Evolutionary conservation across 2,797 vertebrate species (phyloP), one percentile per base, ranked within the genome.

Genomic region (Neosilurus hyrtlii): DNA sequence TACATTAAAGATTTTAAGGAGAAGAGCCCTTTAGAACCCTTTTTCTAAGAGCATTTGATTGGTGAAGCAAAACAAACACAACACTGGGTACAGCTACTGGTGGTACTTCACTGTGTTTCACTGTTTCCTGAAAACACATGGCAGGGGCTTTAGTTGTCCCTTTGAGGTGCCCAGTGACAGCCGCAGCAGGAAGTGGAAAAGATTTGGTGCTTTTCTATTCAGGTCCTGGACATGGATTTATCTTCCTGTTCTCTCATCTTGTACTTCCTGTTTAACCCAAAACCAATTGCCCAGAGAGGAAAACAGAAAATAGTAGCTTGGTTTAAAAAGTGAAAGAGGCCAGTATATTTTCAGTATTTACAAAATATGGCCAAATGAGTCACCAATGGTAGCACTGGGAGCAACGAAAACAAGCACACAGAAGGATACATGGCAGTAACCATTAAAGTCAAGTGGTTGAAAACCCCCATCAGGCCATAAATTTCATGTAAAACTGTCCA

Each of bases 171-270:
- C 35, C 26, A 62, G 51, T 76, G 43, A 76, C 22, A 11, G 16
- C 2, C 61, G 66, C 24, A 80, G 65, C 78, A 84, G 84, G 85
- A 88, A 80, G 76, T 80, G 82, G 77, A 61, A 56, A 59, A 9
- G 63, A 76, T 61, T 66, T 49, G 43, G 70, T 71, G 20, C 54
- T 24, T 30, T 81, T 86, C 9, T 65, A 37, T 63, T 56, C 5
- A 63, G 22, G 26, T 43, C 54, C 0, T 70, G 30, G 16, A 57
- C 37, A 65, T 62, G 65, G 71, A 37, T 79, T 68, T 75, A 66
- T 43, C 37, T 54, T 85, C 26, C 26, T 82, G 59, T 35, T 56
- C 35, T 72, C 30, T 16, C 30, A 59, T 70, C 67, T 63, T 37
- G 30, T 65, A 56, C 22, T 78, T 73, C 52, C 83, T 77, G 43